A percentile compares a stretch with the other conserved stretches of the same genome.
These are phyloP conservation scores for Agrotis puta DNA, from an alignment of 2,888 invertebrate genomes.

Conservation along the genomic window DNA sequence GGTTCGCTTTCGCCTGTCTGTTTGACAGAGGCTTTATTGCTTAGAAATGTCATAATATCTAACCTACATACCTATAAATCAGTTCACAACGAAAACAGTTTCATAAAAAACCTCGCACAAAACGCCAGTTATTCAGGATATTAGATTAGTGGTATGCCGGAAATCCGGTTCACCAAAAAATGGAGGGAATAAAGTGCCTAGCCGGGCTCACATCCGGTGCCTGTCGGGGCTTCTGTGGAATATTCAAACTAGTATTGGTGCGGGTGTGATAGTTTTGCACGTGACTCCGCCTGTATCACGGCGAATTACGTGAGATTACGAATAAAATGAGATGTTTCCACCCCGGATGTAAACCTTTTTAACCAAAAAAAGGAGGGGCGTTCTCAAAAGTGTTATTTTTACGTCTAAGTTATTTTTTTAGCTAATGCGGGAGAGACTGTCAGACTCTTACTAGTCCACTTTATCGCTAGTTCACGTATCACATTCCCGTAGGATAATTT, in stretches of 20 bases:
- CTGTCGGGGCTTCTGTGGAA: neutral
- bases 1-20: too few relatives aligned
- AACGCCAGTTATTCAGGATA: slow-evolving; percentile 26
- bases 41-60: too few relatives aligned
- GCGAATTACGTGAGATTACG: too few relatives aligned
- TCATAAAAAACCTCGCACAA: slow-evolving; percentile 15
- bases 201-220: slow-evolving; percentile 32
- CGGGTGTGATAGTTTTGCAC: neutral
- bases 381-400: too few relatives aligned
- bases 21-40: too few relatives aligned
- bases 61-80: neutral
- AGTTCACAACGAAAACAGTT: neutral
- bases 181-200: slow-evolving; percentile 23
- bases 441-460: too few relatives aligned
- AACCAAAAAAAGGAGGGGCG: too few relatives aligned
- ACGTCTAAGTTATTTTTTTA: too few relatives aligned
- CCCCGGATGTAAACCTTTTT: neutral
- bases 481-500: too few relatives aligned
- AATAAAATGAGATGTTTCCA: neutral
- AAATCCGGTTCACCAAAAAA: slow-evolving; percentile 49
- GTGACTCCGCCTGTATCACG: neutral
- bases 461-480: too few relatives aligned
- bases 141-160: slow-evolving; percentile 31
- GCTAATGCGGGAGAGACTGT: too few relatives aligned
- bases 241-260: slow-evolving; percentile 19